Percentiles rank a stretch among this genome's conserved stretches.
These are phyloP conservation scores for Charadrius vociferus DNA, from an alignment of 2,113 vertebrate genomes.

Conservation along the genomic window DNA sequence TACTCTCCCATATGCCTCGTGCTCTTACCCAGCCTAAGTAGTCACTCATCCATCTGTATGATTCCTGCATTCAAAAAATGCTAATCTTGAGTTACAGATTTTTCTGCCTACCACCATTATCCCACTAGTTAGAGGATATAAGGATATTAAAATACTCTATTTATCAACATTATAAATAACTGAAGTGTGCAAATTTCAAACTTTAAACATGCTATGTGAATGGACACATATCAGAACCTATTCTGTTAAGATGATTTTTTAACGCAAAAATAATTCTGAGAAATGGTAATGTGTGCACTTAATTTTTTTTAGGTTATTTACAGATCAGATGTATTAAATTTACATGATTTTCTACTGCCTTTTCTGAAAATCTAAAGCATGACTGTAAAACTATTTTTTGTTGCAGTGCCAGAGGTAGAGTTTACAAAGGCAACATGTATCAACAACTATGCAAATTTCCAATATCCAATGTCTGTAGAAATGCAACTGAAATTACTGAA, in stretches of 20 bases:
- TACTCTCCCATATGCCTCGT: rapidly evolving
- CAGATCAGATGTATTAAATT: not conserved
- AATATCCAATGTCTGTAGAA: not conserved
- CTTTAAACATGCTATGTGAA: not conserved
- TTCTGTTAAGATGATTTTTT: not conserved
- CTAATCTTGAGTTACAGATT: not conserved
- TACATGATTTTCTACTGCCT: not conserved
- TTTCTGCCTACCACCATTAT: not conserved
- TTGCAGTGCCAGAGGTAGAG: not conserved
- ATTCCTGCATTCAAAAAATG: not conserved
- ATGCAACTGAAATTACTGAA: not conserved
- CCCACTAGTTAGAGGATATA: not conserved
- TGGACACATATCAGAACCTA: not conserved
- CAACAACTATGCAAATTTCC: not conserved
- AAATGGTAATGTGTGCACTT: not conserved
- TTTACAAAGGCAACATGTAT: not conserved
- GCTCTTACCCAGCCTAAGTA: not conserved
- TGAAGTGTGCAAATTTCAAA: not conserved
- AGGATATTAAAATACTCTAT: not conserved
- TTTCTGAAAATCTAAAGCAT: not conserved
- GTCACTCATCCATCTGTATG: not conserved
- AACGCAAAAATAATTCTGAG: not conserved
- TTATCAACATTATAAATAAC: not conserved
- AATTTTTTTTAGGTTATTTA: not conserved
- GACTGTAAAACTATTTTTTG: not conserved